Percentiles rank a stretch among this genome's conserved stretches.
These are phyloP conservation scores for Diphyllodes magnificus DNA, from an alignment of 2,113 vertebrate species.

Conservation along the genomic window DNA sequence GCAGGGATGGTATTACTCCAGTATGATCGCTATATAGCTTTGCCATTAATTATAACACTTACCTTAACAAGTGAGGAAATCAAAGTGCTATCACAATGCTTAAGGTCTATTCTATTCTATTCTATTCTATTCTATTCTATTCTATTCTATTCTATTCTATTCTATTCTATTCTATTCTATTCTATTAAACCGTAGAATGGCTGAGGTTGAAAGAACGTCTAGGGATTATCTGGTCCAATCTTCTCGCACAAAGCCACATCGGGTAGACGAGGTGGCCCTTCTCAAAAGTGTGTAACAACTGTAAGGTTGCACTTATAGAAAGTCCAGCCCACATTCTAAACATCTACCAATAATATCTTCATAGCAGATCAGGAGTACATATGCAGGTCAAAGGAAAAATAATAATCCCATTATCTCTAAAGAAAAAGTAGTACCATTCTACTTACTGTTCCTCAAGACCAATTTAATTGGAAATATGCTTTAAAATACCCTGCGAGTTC, in stretches of 20 bases:
- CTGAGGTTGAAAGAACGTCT: neutral
- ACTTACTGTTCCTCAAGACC: neutral
- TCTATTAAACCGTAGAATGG: neutral
- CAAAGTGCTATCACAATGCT: conserved; percentile 40
- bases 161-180: neutral
- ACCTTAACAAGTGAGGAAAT: conserved; percentile 69
- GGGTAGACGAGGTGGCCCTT: neutral
- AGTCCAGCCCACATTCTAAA: neutral
- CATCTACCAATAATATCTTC: neutral
- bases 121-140: neutral
- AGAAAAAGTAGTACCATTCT: neutral
- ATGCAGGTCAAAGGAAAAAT: neutral
- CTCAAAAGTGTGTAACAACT: neutral
- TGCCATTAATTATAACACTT: conserved; percentile 69
- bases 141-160: neutral
- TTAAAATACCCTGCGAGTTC: neutral
- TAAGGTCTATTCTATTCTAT: neutral
- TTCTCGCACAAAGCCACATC: neutral
- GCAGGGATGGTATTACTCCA: neutral
- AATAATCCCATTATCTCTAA: neutral
- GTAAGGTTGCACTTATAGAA: neutral
- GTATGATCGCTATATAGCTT: conserved; percentile 74
- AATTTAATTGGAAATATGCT: neutral
- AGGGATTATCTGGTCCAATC: neutral
- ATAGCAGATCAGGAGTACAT: neutral